Evolutionary conservation across 2,797 vertebrate species (phyloP).

Genomic region (Hypotaenidia okinawae): DNA sequence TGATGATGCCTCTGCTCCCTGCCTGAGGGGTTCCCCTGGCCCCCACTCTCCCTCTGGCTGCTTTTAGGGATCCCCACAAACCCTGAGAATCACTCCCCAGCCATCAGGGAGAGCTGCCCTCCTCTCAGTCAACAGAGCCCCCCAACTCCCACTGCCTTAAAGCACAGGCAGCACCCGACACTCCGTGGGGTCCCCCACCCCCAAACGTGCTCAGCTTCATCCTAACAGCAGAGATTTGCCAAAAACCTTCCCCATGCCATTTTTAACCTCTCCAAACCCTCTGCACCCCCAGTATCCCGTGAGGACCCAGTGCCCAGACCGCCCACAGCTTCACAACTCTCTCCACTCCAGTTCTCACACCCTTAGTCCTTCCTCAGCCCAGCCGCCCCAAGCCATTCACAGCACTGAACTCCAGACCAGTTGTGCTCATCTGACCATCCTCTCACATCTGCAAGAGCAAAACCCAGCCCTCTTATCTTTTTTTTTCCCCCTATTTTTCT

Average conservation of each 20-base stretch:
- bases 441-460: background rate
- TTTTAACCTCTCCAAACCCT: background rate
- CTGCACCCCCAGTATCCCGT: rapidly evolving
- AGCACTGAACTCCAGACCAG: rapidly evolving
- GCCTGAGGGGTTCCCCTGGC: background rate
- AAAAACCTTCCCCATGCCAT: background rate
- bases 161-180: background rate
- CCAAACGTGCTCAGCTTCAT: rapidly evolving
- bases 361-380: background rate
- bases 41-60: background rate
- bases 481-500: no score
- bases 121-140: rapidly evolving
- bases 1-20: background rate
- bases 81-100: background rate
- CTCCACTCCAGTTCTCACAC: background rate
- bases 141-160: background rate
- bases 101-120: background rate
- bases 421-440: background rate
- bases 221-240: background rate
- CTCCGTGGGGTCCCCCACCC: rapidly evolving
- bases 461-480: background rate
- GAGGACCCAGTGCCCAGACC: background rate
- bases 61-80: background rate
- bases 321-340: background rate
- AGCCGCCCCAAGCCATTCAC: background rate